Conservation (phyloP, 2,113 vertebrate genomes). For the Taxidea taxus region DNA sequence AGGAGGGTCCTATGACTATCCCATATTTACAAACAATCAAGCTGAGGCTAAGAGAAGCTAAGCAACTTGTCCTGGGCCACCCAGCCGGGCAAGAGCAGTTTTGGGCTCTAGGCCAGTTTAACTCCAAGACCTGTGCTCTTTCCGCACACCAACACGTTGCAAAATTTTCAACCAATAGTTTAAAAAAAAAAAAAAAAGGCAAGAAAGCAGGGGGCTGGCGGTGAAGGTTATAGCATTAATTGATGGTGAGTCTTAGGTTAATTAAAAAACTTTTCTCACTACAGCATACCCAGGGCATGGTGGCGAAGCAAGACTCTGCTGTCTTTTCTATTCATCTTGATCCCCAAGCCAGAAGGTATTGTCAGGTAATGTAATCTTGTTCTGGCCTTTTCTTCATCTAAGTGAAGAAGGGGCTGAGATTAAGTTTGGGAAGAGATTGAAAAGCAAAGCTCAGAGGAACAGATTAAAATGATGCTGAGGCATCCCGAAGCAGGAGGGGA, state of each 20-base stretch:
- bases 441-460: conserved; percentile 46
- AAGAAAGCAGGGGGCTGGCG: neutral
- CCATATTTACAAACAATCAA: neutral
- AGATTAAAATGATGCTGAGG: conserved; percentile 34
- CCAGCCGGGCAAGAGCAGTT: neutral
- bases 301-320: neutral
- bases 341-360: neutral
- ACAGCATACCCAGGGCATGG: neutral
- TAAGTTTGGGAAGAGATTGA: conserved; percentile 13
- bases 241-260: neutral
- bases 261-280: neutral
- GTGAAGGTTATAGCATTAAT: neutral
- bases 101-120: neutral
- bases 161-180: neutral
- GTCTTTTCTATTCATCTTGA: neutral
- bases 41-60: neutral
- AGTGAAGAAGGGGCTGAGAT: conserved; percentile 26
- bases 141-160: neutral
- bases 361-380: neutral
- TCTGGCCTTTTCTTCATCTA: neutral
- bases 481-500: neutral
- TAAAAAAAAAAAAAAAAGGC: neutral
- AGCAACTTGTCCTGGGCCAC: neutral
- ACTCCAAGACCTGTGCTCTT: neutral
- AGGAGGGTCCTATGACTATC: too few relatives aligned